Evolutionary conservation across 2,888 invertebrate genomes (phyloP).

Genomic region (Taphrorychus bicolor): DNA sequence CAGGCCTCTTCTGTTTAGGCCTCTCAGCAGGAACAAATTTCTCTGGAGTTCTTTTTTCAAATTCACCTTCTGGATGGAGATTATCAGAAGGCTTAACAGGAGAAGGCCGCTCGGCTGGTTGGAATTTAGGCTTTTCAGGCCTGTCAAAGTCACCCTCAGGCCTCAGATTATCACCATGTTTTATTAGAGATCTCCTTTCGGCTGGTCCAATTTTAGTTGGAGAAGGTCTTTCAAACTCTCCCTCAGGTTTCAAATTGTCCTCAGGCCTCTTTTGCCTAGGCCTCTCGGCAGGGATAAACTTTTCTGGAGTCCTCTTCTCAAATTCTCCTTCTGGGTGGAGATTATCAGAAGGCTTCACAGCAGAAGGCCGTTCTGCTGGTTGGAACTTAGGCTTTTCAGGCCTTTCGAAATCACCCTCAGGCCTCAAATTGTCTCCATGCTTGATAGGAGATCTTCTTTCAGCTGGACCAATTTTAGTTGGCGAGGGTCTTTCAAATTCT

Average conservation of each 20-base stretch:
- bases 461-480: constrained; percentile 56
- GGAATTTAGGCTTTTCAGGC: constrained; percentile 56
- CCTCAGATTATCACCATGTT: constrained; percentile 60
- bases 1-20: constrained; percentile 58
- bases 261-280: too few relatives aligned
- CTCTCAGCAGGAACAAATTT: constrained; percentile 65
- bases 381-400: too few relatives aligned
- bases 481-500: constrained; percentile 59
- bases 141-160: constrained; percentile 62
- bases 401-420: constrained; percentile 71
- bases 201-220: constrained; percentile 50
- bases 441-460: constrained; percentile 61
- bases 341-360: constrained; percentile 68
- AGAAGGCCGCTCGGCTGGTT: constrained; percentile 60
- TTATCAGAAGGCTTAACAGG: constrained; percentile 65
- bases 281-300: constrained; percentile 52
- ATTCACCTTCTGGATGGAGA: constrained; percentile 72
- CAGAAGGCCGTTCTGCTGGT: constrained; percentile 57
- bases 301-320: constrained; percentile 51
- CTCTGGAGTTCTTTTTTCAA: constrained; percentile 63
- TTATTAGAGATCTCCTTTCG: constrained; percentile 57
- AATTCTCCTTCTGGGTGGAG: constrained; percentile 67
- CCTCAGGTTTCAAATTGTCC: too few relatives aligned
- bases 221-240: constrained; percentile 57
- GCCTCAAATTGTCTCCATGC: constrained; percentile 68